Base-by-base conservation (phyloP, 2,113 vertebrate genomes). In the Genyomyrus donnyi region DNA sequence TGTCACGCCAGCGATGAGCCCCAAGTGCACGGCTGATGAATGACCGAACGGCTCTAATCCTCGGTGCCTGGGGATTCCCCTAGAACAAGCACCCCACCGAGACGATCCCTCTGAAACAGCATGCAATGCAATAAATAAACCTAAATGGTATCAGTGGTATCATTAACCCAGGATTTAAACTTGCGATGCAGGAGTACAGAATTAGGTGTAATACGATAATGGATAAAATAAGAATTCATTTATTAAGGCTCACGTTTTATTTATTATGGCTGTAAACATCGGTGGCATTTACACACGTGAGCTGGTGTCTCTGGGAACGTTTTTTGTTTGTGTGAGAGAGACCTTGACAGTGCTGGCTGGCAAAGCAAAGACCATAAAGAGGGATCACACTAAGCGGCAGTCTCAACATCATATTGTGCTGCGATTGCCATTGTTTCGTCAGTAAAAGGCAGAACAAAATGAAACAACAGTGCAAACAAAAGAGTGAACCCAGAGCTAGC, bases 281-380 rank as follows among this genome's bases (percentile, higher is more conserved):
- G 1, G 24, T 1, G 31, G 62, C 24, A 24, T 46, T 87, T 86
- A 84, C 35, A 62, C 8, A 39, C 83, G 39, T 27, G 50, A 83
- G 19, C 11, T 13, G 2, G 45, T 58, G 24, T 62, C 35, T 89
- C 27, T 83, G 46, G 66, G 46, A 27, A 21, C 15, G 3, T 49
- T 35, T 19, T 90, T n/a, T 70, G 17, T n/a, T 45, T 70, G 45
- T 35, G 13, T 8, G 85, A 87, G 31, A 27, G 50, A 52, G 49
- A 49, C 11, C 5, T 13, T 70, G 84, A 7, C 53, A 50, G 56
- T 24, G 48, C 31, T 31, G 39, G 45, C 39, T 85, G 83, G 80
- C 17, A 19, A 35, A 70, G 46, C 89, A 74, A 85, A 90, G 39
- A 31, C 42, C n/a, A 85, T 89, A 53, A 89, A 56, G 31, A 84